Evolutionary conservation across 2,797 vertebrate species (phyloP), one percentile per base, ranked within the genome.

Genomic region (Cygnus olor): DNA sequence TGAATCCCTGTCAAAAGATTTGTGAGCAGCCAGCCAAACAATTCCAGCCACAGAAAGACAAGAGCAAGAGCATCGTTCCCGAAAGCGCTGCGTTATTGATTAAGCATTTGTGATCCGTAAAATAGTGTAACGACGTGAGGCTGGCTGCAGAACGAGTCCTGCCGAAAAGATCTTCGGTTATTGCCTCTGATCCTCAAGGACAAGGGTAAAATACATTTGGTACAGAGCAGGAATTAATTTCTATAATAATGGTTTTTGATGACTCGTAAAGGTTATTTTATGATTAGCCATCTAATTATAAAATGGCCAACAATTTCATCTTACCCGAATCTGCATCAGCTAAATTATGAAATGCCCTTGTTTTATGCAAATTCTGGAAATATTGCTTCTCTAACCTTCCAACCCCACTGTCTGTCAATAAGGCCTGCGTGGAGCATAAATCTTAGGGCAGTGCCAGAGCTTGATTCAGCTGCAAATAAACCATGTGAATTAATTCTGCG

Each of bases 241-340:
- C 88, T 94, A 68, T 96, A 88, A 95, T 96, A 94, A 88, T 80
- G 80, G 18, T 80, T 96, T 95, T 86, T 94, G 93, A 93, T 92
- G 86, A 87, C 88, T 96, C 0, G 20, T 80, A 94, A 95, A 97
- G 96, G 96, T 97, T 97, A 91, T 91, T 94, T 97, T 91, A 91
- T 96, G 96, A 96, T 97, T 95, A 96, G 88, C 94, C 77, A 93
- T 77, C 96, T 97, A 96, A 95, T 97, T 96, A 96, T 80, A 89
- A 94, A 96, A 94, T 76, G 91, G 86, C 81, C 95, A 80, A 77
- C 88, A 81, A 91, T 94, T 95, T 88, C 84, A 90, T 97, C 90
- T 96, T 91, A 94, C 71, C 93, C 74, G 69, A 92, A 96, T 95
- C 94, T 95, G 85, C 88, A 96, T 93, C 92, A 83, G 84, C 89